Percentiles rank a stretch among this genome's conserved stretches.
phyloP scores from a whole-genome alignment of 1,140 invertebrate species.

The Caenorhabditis tropicalis region DNA sequence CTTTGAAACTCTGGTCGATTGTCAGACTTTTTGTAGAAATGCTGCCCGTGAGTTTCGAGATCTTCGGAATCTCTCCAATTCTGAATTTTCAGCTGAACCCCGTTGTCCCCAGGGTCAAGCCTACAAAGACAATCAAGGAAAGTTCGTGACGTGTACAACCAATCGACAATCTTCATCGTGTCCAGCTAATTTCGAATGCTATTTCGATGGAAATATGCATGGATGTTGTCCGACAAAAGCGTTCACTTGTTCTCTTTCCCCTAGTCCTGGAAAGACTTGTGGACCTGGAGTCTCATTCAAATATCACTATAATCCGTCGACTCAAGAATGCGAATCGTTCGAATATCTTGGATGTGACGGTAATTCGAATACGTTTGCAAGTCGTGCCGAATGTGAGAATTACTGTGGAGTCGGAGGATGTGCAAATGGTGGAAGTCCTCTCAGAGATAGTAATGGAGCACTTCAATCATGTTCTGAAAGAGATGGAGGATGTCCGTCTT shows the following conservation, averaged over 20 bases:
- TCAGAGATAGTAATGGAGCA: constrained; percentile 52
- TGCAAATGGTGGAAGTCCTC: constrained; percentile 54
- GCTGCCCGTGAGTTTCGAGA: constrained; percentile 43
- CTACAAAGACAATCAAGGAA: constrained; percentile 55
- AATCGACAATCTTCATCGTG: constrained; percentile 50
- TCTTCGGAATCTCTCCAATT: neutral
- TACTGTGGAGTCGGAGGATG: constrained; percentile 59
- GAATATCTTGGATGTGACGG: constrained; percentile 58
- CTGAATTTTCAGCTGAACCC: constrained; percentile 41
- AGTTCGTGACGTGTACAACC: constrained; percentile 51
- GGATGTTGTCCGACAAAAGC: constrained; percentile 58
- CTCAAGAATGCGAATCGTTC: constrained; percentile 54
- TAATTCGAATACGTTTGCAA: constrained; percentile 58
- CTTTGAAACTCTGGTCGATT: constrained; percentile 57
- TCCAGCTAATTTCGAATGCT: constrained; percentile 55
- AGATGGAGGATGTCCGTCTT: constrained; percentile 52
- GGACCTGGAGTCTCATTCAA: constrained; percentile 60
- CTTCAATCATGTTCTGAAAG: constrained; percentile 51
- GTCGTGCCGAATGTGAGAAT: constrained; percentile 56
- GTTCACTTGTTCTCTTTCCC: constrained; percentile 55
- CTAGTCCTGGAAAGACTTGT: constrained; percentile 57
- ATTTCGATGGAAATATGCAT: constrained; percentile 57
- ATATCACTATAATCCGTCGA: constrained; percentile 55
- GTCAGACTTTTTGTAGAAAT: constrained; percentile 58
- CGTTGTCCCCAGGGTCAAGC: constrained; percentile 57